phyloP scores from a whole-genome alignment of 2,113 vertebrate genomes.

The Climacteris rufus region DNA sequence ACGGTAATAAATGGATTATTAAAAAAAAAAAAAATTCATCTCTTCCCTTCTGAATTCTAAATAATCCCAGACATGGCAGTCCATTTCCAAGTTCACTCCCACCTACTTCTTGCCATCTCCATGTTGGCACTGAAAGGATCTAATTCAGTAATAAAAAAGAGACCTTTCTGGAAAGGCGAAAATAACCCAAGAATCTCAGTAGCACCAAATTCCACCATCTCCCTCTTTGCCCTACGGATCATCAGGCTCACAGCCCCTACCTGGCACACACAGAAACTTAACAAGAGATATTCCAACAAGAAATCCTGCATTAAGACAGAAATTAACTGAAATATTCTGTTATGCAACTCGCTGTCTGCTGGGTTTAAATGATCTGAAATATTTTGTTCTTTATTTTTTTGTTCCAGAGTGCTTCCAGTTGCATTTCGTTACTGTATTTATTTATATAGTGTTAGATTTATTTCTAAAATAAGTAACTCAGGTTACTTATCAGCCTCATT shows the following conservation, averaged over 20 bases:
- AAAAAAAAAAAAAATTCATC: fast-evolving
- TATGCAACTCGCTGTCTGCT: conserved; percentile 9
- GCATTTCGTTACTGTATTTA: background rate
- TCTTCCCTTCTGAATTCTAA: background rate
- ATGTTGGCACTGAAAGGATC: conserved; percentile 38
- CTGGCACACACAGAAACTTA: conserved; percentile 14
- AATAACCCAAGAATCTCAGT: background rate
- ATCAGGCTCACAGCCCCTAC: background rate
- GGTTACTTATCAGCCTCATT: background rate
- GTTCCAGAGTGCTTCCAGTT: background rate
- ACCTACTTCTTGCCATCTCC: conserved; percentile 56
- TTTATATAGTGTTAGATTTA: background rate
- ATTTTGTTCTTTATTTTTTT: background rate
- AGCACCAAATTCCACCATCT: background rate
- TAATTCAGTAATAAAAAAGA: background rate
- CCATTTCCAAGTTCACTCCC: conserved; percentile 47
- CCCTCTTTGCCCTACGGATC: background rate
- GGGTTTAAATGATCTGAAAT: background rate
- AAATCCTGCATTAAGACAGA: background rate
- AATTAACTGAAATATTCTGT: conserved; percentile 5
- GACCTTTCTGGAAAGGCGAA: conserved; percentile 26
- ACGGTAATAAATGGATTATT: background rate
- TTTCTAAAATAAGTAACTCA: background rate
- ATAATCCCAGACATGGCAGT: conserved; percentile 11
- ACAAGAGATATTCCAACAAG: background rate